Conservation (phyloP, 2,797 vertebrate genomes). For the Poeciliopsis infans region DNA sequence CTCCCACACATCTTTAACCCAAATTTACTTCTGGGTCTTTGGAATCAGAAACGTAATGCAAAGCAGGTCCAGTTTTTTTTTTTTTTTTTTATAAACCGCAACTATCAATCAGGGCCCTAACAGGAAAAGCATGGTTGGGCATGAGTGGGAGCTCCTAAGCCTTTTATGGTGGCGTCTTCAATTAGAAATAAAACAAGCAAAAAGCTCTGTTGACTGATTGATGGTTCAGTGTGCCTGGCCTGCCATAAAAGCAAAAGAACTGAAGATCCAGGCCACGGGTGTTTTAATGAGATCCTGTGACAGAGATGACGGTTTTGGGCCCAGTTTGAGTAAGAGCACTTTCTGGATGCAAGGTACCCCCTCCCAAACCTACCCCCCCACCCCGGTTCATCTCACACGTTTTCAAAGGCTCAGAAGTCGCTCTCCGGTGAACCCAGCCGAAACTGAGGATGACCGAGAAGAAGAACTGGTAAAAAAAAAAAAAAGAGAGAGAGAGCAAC, state of each 20-base stretch:
- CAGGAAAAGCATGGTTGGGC: slow-evolving; percentile 54
- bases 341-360: slow-evolving; percentile 53
- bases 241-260: slow-evolving; percentile 51
- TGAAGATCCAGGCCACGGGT: slow-evolving; percentile 22
- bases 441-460: slow-evolving; percentile 12
- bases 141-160: slow-evolving; percentile 33
- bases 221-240: slow-evolving; percentile 25
- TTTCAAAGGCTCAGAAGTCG: slow-evolving; percentile 43
- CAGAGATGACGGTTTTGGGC: slow-evolving; percentile 45
- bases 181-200: slow-evolving; percentile 54
- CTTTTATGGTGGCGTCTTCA: slow-evolving; percentile 53
- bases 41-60: slow-evolving; percentile 56
- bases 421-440: slow-evolving; percentile 43
- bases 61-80: slow-evolving; percentile 48
- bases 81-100: slow-evolving; percentile 15
- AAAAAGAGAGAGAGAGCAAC: not conserved
- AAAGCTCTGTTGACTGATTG: slow-evolving; percentile 57
- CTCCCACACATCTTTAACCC: slow-evolving; percentile 20
- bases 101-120: slow-evolving; percentile 54
- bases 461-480: slow-evolving; percentile 23
- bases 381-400: slow-evolving; percentile 35
- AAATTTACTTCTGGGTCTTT: slow-evolving; percentile 48
- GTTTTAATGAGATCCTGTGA: slow-evolving; percentile 52
- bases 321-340: slow-evolving; percentile 56
- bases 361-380: not conserved